phyloP scores from a whole-genome alignment of 2,797 vertebrate genomes.

The Acrocephalus scirpaceus region DNA sequence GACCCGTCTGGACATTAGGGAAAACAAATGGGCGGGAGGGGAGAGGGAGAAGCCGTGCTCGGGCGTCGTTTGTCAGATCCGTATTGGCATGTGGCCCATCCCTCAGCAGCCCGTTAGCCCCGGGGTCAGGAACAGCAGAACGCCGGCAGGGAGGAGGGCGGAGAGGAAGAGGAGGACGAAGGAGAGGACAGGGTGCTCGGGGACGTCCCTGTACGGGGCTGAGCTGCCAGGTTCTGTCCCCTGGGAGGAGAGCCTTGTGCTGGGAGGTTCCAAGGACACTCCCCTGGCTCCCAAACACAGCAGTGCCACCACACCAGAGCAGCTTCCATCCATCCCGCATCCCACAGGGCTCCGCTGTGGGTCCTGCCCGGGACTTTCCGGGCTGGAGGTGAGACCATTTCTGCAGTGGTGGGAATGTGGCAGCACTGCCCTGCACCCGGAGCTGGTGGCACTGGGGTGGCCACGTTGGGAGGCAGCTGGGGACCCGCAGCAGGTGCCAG shows the following conservation, averaged over 20 bases:
- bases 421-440: rapidly evolving
- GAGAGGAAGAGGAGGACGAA: not conserved
- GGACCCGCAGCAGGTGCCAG: not conserved
- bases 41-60: not conserved
- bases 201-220: not conserved
- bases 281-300: no score
- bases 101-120: not conserved
- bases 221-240: not conserved
- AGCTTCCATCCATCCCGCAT: not conserved
- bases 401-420: rapidly evolving
- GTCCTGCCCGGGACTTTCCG: not conserved
- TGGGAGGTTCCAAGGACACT: not conserved
- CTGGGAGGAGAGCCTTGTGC: not conserved
- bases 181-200: not conserved
- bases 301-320: not conserved
- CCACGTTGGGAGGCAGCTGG: rapidly evolving
- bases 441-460: not conserved
- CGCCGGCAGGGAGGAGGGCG: rapidly evolving
- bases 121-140: not conserved
- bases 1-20: not conserved
- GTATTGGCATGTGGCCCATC: not conserved
- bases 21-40: not conserved
- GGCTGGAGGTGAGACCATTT: rapidly evolving
- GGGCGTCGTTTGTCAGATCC: not conserved
- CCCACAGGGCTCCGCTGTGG: rapidly evolving